Conservation (phyloP, 2,113 vertebrate genomes). For the Oenanthe oenanthe region DNA sequence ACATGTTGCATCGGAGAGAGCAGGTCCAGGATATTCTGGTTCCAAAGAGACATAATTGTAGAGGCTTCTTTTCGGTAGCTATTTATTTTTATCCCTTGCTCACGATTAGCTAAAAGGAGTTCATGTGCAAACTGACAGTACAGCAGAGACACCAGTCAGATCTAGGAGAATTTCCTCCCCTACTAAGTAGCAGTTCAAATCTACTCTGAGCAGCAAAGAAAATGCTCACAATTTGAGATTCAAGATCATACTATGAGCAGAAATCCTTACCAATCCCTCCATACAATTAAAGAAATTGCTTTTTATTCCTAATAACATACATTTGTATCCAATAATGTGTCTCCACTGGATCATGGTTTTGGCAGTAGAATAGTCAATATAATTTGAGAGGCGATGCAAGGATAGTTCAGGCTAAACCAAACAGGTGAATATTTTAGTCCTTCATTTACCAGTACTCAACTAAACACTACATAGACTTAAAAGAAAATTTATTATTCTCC, state of each 20-base stretch:
- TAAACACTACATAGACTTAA: neutral
- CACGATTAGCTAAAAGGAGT: neutral
- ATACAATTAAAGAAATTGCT: neutral
- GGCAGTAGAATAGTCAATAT: neutral
- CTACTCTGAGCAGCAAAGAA: neutral
- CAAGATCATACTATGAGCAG: neutral
- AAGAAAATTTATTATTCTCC: neutral
- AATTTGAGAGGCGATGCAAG: neutral
- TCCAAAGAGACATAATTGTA: neutral
- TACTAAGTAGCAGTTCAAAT: neutral
- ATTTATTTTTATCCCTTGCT: constrained; percentile 37
- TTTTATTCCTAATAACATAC: neutral
- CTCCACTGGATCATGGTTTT: neutral
- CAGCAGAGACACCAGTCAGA: neutral
- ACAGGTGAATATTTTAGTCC: neutral
- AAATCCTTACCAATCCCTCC: neutral
- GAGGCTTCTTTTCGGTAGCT: neutral
- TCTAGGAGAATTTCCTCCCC: neutral
- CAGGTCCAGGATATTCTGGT: neutral
- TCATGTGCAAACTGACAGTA: neutral
- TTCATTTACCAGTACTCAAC: neutral
- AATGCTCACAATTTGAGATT: neutral
- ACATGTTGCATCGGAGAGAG: neutral
- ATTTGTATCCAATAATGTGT: neutral
- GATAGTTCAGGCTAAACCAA: neutral